Evolutionary conservation across 2,888 invertebrate species (phyloP).

Genomic region (Drosophila rellima): DNA sequence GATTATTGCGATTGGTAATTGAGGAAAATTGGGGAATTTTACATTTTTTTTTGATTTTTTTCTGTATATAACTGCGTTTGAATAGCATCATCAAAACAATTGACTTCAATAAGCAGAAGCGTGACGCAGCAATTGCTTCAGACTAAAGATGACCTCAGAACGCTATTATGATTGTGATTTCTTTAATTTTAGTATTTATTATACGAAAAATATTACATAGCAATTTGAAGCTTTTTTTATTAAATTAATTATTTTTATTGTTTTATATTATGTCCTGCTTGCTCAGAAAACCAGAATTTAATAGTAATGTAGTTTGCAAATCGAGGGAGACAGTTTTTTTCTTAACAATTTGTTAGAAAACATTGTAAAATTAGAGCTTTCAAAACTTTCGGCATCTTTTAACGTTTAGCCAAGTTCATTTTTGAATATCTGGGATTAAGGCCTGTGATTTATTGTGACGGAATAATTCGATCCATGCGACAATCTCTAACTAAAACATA

Average conservation of each 20-base stretch:
- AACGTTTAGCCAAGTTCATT: neutral
- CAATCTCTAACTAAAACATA: slow-evolving; percentile 1
- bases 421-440: slow-evolving; percentile 3
- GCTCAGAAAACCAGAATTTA: too few species aligned
- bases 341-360: too few species aligned
- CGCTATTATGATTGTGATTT: neutral
- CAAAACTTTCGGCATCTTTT: slow-evolving; percentile 12
- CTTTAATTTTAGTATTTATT: neutral
- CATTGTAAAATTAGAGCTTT: neutral
- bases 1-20: slow-evolving; percentile 14
- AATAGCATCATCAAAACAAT: slow-evolving; percentile 28
- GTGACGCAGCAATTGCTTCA: neutral
- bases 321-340: too few species aligned
- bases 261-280: too few species aligned
- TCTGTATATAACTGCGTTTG: neutral
- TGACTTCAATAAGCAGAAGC: slow-evolving; percentile 18
- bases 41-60: slow-evolving; percentile 1
- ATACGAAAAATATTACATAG: neutral
- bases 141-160: slow-evolving; percentile 8
- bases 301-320: too few species aligned
- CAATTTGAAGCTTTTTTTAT: neutral
- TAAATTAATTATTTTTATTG: too few species aligned
- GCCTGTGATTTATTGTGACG: slow-evolving; percentile 37
- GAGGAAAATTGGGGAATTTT: slow-evolving; percentile 26
- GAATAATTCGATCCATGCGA: slow-evolving; percentile 5